Base-by-base conservation (phyloP, 2,113 vertebrate genomes). In the Oophaga pumilio region DNA sequence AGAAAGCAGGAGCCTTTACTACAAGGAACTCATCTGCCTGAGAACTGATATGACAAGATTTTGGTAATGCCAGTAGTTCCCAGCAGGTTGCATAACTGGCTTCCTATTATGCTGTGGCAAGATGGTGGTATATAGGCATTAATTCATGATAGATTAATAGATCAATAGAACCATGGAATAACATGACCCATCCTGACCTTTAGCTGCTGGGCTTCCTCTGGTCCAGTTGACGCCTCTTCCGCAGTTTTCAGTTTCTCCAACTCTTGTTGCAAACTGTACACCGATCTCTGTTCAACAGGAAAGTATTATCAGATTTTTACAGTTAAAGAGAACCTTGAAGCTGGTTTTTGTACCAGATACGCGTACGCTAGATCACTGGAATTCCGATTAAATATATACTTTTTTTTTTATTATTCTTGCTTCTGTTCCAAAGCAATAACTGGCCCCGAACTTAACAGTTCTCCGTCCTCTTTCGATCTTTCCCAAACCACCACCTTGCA, bases 191-290 rank as follows among this genome's bases (percentile, higher is more conserved):
- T 26, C 50, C 79, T 20, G n/a, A 98, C 97, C 97, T 98, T 97
- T n/a, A 99, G 93, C 83, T 96, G 94, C 14, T 89, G 79, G 9
- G 91, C 90, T 64, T 96, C 95, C 76, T 97, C 96, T 0, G 86
- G 90, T 17, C 93, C 93, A 1, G 93, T 90, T 11, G 91, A 89
- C 0, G 89, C 64, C 0, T 94, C 92, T 33, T 92, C 91, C 50
- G 92, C 88, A 68, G 90, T 86, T 22, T 94, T 96, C 81, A 98
- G 92, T 69, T 95, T 94, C 89, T 97, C 96, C 89, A 97, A 90
- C 90, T 98, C 97, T 73, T 93, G 92, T 86, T 97, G 96, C 90
- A 98, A 93, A 73, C 93, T 93, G 78, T 92, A 80, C 0, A 94
- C 94, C 0, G 93, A 93, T 43, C 83, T 94, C 93, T 96, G 96